A percentile compares a stretch with the other conserved stretches of the same genome.
phyloP scores from a whole-genome alignment of 2,888 invertebrate species.

The Podabrus alpinus region DNA sequence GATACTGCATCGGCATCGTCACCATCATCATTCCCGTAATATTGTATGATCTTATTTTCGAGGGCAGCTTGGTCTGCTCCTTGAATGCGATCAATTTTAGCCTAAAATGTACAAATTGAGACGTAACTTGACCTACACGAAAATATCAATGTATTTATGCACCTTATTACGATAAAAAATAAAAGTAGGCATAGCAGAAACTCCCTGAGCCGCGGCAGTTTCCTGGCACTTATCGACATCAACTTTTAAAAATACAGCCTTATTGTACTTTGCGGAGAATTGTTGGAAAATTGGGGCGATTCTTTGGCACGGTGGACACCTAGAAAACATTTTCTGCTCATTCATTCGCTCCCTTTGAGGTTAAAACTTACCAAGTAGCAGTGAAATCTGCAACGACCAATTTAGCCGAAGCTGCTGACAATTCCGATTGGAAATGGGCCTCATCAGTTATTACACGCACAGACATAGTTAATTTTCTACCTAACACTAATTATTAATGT shows the following conservation, averaged over 20 bases:
- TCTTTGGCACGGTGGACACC: slow-evolving; percentile 96
- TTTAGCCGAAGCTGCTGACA: slow-evolving; percentile 82
- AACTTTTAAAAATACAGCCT: slow-evolving; percentile 90
- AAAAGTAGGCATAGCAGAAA: slow-evolving; percentile 98
- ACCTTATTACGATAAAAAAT: slow-evolving; percentile 88
- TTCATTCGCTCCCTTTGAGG: not conserved
- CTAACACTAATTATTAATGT: not conserved
- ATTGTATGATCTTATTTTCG: slow-evolving; percentile 88
- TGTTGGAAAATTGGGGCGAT: slow-evolving; percentile 93
- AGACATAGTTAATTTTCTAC: slow-evolving; percentile 12
- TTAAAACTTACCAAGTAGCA: slow-evolving; percentile 78
- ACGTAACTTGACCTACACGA: no score
- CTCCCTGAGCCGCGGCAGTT: slow-evolving; percentile 84
- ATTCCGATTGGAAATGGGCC: slow-evolving; percentile 81
- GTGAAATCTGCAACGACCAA: slow-evolving; percentile 94
- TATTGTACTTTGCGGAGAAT: slow-evolving; percentile 82
- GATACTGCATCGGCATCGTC: slow-evolving; percentile 71
- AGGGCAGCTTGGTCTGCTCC: slow-evolving; percentile 84
- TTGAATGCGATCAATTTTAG: slow-evolving; percentile 83
- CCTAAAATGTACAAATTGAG: slow-evolving; percentile 53
- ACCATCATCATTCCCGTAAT: slow-evolving; percentile 71
- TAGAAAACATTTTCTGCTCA: slow-evolving; percentile 48
- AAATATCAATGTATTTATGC: slow-evolving; percentile 31
- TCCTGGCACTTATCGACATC: slow-evolving; percentile 94
- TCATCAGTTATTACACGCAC: slow-evolving; percentile 74